Base-by-base conservation (phyloP, 1,140 invertebrate species). In the Amyelois transitella region DNA sequence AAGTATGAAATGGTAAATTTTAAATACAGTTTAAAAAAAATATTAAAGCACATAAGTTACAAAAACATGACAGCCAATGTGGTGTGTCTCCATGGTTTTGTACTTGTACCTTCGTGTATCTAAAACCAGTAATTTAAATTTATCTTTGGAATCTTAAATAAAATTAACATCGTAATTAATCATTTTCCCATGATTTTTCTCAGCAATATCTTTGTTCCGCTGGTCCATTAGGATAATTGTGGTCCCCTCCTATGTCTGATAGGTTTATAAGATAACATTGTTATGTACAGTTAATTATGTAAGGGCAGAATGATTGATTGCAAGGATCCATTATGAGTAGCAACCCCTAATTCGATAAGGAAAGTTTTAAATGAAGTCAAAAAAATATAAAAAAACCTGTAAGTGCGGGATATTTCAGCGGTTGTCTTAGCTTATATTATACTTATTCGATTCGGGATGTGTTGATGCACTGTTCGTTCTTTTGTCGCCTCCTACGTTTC, bases 301-400 rank as follows among this genome's bases (percentile, higher is more conserved):
- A 44, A 44, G 43, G 43, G 43, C 18, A 17, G 45, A 12, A 48
- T 48, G 45, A 48, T 48, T 48, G 45, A 48, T 48, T 21, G n/a
- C 19, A 10, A 20, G 45, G 19, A 48, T 48, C 45, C 45, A 48
- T 48, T 48, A 48, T 48, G 6, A 7, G 19, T 21, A 48, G 45
- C 18, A 6, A 48, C 12, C 45, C 32, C 45, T 21, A 21, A 48
- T 14, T 48, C 4, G 18, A 7, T 19, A 19, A 21, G 6, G 20
- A 38, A 10, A 38, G 32, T 38, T 38, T 38, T 10, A 8, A 38
- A 38, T 38, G 2, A 38, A 38, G n/a, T n/a, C n/a, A n/a, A n/a
- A n/a, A n/a, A n/a, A n/a, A n/a, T n/a, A n/a, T n/a, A n/a, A n/a
- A n/a, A n/a, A n/a, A n/a, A n/a, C n/a, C n/a, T n/a, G n/a, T n/a